phyloP scores from a whole-genome alignment of 2,888 invertebrate genomes.

The Latrodectus elegans region DNA sequence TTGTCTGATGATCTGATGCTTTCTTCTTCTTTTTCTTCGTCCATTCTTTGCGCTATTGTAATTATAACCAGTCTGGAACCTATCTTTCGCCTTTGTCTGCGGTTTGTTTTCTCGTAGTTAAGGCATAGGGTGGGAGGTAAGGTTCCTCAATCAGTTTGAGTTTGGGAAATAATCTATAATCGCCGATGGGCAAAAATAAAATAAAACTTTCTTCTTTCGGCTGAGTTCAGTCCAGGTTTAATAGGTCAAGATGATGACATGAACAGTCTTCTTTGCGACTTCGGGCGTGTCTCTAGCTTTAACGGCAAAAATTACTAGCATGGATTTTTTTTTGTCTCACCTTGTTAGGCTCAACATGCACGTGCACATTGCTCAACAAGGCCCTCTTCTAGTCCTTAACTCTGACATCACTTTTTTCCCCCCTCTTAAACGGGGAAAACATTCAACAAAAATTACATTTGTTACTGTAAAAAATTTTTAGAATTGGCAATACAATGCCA shows the following conservation, averaged over 20 bases:
- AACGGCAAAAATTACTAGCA: conserved; percentile 10
- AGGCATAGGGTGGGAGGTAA: conserved; percentile 36
- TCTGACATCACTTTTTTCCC: too few species aligned
- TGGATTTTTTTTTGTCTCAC: conserved; percentile 5
- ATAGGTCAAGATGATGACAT: conserved; percentile 67
- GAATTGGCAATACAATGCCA: background rate
- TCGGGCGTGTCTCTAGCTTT: conserved; percentile 35
- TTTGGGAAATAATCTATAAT: conserved; percentile 29
- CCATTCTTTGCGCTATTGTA: conserved; percentile 20
- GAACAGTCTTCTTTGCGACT: conserved; percentile 10
- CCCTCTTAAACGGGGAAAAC: background rate
- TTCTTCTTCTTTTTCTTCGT: conserved; percentile 23
- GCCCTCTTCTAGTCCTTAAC: background rate
- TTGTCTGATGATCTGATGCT: conserved; percentile 17
- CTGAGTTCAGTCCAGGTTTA: conserved; percentile 35
- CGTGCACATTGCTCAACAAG: background rate
- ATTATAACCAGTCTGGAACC: conserved; percentile 23
- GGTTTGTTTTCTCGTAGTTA: conserved; percentile 5
- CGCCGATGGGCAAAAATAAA: background rate
- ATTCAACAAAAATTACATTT: background rate
- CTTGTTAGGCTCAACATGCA: background rate
- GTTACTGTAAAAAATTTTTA: background rate
- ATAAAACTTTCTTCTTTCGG: background rate
- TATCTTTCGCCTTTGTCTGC: conserved; percentile 21
- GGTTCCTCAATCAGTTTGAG: conserved; percentile 13